Evolutionary conservation across 2,888 invertebrate species (phyloP).

Genomic region (Ecdyonurus torrentis): DNA sequence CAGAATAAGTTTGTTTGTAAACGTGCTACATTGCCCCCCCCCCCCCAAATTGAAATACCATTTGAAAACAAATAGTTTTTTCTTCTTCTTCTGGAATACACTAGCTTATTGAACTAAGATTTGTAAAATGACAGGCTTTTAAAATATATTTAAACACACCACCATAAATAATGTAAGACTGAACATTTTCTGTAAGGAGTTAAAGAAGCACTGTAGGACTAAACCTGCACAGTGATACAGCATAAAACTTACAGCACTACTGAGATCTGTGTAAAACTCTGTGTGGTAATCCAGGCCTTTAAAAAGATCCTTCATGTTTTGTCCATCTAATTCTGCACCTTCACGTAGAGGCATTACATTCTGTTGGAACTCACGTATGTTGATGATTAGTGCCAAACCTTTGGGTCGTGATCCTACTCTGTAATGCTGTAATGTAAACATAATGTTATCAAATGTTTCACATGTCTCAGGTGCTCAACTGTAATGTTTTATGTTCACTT

Average conservation of each 20-base stretch:
- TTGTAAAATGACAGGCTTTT: background rate
- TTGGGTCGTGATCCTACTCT: background rate
- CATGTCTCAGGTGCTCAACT: too few species aligned
- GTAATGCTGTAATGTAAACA: background rate
- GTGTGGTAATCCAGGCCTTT: background rate
- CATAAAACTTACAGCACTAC: background rate
- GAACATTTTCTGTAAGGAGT: too few species aligned
- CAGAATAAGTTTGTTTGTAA: background rate
- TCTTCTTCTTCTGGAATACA: too few species aligned
- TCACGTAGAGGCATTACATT: background rate
- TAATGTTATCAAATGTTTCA: background rate
- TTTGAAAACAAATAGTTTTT: background rate
- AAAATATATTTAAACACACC: background rate
- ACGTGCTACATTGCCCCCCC: background rate
- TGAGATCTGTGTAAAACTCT: background rate
- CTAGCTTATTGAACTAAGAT: background rate
- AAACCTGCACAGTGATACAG: too few species aligned
- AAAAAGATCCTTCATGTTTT: background rate
- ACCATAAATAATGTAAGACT: too few species aligned
- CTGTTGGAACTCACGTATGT: background rate
- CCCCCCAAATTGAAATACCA: background rate
- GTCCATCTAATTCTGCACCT: background rate
- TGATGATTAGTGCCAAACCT: background rate
- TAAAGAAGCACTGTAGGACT: too few species aligned
- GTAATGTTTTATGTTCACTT: too few species aligned